Conservation (phyloP, 2,113 vertebrate genomes). For the Agapornis roseicollis region DNA sequence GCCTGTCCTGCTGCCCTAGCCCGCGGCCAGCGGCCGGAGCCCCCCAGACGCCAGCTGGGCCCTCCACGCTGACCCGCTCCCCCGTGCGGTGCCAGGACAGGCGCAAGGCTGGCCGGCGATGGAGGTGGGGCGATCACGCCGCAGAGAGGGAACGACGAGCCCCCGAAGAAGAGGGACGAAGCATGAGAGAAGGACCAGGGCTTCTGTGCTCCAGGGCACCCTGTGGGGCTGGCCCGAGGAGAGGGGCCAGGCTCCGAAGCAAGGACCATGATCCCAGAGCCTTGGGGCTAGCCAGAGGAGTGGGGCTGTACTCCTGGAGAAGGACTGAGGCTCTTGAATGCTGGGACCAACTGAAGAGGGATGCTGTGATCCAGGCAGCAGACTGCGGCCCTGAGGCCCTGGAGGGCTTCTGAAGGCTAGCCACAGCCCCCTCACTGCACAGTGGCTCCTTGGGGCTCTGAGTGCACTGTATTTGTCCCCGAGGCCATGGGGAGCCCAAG, state of each 20-base stretch:
- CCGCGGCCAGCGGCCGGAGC: slow-evolving; percentile 28
- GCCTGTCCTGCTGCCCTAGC: slow-evolving; percentile 31
- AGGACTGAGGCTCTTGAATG: neutral
- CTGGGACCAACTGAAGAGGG: neutral
- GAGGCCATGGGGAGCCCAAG: neutral
- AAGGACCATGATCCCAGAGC: neutral
- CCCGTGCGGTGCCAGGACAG: slow-evolving; percentile 17
- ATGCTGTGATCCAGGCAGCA: neutral
- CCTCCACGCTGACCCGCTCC: neutral
- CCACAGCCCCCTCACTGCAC: neutral
- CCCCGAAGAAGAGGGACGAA: slow-evolving; percentile 31
- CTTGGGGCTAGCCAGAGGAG: slow-evolving; percentile 20
- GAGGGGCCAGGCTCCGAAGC: neutral
- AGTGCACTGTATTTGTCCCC: neutral
- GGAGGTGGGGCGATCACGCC: neutral
- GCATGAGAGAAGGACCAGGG: neutral
- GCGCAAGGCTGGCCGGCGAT: neutral
- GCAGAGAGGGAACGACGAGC: neutral
- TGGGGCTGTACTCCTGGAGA: slow-evolving; percentile 11
- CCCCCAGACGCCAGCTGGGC: neutral
- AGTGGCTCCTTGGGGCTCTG: neutral
- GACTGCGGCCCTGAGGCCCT: neutral
- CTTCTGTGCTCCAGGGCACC: neutral
- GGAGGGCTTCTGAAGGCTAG: neutral
- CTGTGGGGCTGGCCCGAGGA: neutral